phyloP scores from a whole-genome alignment of 1,140 invertebrate genomes.

The Cardiocondyla obscurior region DNA sequence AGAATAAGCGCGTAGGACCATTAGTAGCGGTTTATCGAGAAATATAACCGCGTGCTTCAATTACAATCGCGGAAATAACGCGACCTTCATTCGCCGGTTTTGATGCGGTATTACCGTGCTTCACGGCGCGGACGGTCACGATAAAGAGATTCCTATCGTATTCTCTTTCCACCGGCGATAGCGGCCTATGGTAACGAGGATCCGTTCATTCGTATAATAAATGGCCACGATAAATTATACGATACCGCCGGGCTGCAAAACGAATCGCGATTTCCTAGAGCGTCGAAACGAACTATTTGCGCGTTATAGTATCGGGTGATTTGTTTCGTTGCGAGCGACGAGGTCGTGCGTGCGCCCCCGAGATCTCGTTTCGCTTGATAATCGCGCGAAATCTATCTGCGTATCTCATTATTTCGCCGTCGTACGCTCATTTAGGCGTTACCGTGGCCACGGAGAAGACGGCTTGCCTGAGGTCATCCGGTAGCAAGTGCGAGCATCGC shows the following conservation, averaged over 20 bases:
- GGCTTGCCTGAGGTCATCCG: constrained; percentile 88
- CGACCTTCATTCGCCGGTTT: constrained; percentile 20
- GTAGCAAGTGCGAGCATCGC: constrained; percentile 90
- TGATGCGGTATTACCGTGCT: constrained; percentile 12
- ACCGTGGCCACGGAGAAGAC: constrained; percentile 85
- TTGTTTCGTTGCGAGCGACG: neutral
- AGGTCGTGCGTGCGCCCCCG: neutral
- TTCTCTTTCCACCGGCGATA: constrained; percentile 3
- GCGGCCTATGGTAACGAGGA: constrained; percentile 33
- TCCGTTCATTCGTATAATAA: constrained; percentile 37
- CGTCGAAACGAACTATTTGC: constrained; percentile 28
- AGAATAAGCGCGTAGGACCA: constrained; percentile 14
- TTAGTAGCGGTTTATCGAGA: constrained; percentile 37
- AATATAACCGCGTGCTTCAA: constrained; percentile 28
- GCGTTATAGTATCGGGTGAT: neutral
- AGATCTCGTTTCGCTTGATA: constrained; percentile 42
- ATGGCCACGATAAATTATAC: constrained; percentile 28
- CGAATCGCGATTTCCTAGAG: constrained; percentile 43
- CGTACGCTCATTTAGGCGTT: constrained; percentile 82
- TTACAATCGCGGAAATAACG: constrained; percentile 34
- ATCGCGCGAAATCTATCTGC: constrained; percentile 24
- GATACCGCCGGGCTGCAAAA: constrained; percentile 5
- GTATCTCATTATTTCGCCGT: constrained; percentile 46
- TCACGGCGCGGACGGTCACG: neutral
- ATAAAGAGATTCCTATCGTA: constrained; percentile 36